Base-by-base conservation (phyloP, 2,797 vertebrate genomes). In the Pempheris klunzingeri region DNA sequence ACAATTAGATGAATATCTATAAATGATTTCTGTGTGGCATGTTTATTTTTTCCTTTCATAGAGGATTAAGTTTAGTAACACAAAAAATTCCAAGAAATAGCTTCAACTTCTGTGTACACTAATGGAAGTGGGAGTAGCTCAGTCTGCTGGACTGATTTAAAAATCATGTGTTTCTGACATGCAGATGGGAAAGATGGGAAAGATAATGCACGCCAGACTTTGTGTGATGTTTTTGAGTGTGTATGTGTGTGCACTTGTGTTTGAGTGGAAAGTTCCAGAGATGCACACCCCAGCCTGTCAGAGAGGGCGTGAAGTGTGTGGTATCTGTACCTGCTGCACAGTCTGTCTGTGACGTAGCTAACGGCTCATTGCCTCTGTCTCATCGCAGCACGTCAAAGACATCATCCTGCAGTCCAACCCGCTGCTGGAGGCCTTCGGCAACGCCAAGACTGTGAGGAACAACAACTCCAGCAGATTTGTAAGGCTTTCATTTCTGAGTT, bases 341-440 rank as follows among this genome's bases (percentile, higher is more conserved):
- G 53, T 74, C 49, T 39, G 59, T 70, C 57, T 68, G 70, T 86
- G 73, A 83, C 69, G 69, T 76, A 64, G 44, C 74, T 85, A 71
- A 90, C 72, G 64, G 54, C 71, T 84, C 69, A 28, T 78, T 74
- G 67, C 58, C 12, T 88, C 41, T 87, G 63, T 87, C 54, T 83
- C 77, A 61, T 59, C 14, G 47, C 93, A 99, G 98, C 98, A 99
- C 4, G 97, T 99, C 89, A 99, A 99, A 94, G 98, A 99, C 89
- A 99, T 99, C 87, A 99, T 99, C 88, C 94, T 99, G 5, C 98
- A 98, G 87, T 99, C 98, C 88, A 99, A 99, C 87, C 98, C 98
- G 1, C 94, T 99, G 80, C 92, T 99, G 34, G 98, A 99, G 86
- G 98, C 98, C 77, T 99, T 99, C 12, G 98, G 98, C 55, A 99